Percentiles rank a stretch among this genome's conserved stretches.
Evolutionary conservation across 2,888 invertebrate genomes (phyloP).

Genomic region (Antheraea yamamai): DNA sequence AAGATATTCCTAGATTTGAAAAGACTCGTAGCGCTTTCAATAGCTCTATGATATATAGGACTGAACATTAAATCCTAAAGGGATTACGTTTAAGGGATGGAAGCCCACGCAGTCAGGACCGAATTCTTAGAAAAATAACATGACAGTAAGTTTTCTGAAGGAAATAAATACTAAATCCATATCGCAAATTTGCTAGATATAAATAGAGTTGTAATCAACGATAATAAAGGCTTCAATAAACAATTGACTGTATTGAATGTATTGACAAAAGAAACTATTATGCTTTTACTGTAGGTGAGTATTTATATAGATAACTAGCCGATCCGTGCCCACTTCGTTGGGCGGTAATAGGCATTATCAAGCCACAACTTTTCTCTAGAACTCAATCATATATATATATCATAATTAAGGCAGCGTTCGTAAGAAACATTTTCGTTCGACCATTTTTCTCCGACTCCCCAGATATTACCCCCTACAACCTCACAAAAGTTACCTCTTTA

Average conservation of each 20-base stretch:
- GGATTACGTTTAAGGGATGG: constrained; percentile 48
- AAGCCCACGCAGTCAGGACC: constrained; percentile 38
- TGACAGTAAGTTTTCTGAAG: constrained; percentile 28
- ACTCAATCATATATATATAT: no score
- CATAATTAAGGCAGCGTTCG: no score
- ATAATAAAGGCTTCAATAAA: background rate
- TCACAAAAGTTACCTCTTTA: no score
- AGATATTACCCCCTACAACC: no score
- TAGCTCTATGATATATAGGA: constrained; percentile 20
- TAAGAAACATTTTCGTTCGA: no score
- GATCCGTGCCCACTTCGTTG: no score
- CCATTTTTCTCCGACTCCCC: no score
- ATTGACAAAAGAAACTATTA: background rate
- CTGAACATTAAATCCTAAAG: constrained; percentile 46
- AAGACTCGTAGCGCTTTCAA: constrained; percentile 19
- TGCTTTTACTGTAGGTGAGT: background rate
- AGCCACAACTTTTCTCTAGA: no score
- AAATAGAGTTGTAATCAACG: background rate
- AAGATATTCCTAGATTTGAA: constrained; percentile 16
- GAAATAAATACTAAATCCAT: constrained; percentile 42
- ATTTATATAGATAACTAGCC: no score
- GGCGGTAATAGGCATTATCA: no score
- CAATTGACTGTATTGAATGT: no score
- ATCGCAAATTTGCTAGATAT: constrained; percentile 25
- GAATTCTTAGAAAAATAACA: constrained; percentile 42